A percentile compares a stretch with the other conserved stretches of the same genome.
Evolutionary conservation across 1,140 invertebrate species (phyloP).

Genomic region (Drosophila ohnishii): DNA sequence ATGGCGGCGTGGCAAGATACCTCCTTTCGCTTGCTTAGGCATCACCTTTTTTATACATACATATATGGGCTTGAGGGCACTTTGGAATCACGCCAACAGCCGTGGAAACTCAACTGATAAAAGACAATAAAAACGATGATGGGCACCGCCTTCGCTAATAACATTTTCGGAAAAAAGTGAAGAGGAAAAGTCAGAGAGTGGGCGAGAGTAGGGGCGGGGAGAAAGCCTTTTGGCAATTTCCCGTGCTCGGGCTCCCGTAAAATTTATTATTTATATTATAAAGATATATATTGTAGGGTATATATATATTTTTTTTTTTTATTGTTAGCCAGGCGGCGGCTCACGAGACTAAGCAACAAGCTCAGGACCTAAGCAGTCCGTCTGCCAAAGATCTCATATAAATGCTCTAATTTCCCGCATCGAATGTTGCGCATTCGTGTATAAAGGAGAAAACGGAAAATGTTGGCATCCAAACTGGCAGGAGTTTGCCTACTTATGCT

Average conservation of each 20-base stretch:
- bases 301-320: conserved; percentile 34
- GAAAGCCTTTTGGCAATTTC: conserved; percentile 36
- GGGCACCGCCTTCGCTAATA: conserved; percentile 38
- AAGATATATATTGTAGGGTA: conserved; percentile 18
- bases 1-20: neutral
- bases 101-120: conserved; percentile 44
- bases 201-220: neutral
- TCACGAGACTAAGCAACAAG: conserved; percentile 26
- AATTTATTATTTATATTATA: conserved; percentile 57
- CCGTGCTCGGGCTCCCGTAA: conserved; percentile 8
- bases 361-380: conserved; percentile 4
- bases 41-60: conserved; percentile 24
- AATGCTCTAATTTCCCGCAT: conserved; percentile 68
- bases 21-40: neutral
- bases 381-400: conserved; percentile 41
- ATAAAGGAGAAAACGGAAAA: conserved; percentile 52
- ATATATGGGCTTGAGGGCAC: conserved; percentile 21
- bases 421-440: conserved; percentile 67
- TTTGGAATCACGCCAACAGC: conserved; percentile 31
- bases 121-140: conserved; percentile 60
- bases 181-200: conserved; percentile 4
- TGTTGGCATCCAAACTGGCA: neutral
- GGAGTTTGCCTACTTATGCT: conserved; percentile 57
- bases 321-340: conserved; percentile 23
- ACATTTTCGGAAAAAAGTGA: conserved; percentile 32